Conservation (phyloP, 1,140 invertebrate species). For the Wiebesia pumilae region DNA sequence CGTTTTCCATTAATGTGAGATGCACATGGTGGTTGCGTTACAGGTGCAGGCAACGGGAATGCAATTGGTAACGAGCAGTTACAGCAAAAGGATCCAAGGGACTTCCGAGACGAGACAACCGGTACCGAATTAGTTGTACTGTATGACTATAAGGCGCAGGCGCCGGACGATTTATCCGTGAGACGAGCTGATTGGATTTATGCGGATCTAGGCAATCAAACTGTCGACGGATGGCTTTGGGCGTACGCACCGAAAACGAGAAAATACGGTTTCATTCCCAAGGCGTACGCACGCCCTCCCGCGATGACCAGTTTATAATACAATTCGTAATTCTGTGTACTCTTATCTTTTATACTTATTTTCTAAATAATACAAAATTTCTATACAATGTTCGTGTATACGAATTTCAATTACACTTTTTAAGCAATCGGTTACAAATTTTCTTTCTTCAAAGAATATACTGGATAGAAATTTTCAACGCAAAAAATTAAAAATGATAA, state of each 20-base stretch:
- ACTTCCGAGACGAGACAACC: conserved; percentile 72
- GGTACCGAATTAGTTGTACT: conserved; percentile 94
- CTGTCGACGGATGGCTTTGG: conserved; percentile 96
- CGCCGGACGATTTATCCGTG: conserved; percentile 92
- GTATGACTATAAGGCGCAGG: conserved; percentile 96
- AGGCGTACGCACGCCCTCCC: conserved; percentile 93
- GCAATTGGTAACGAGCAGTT: conserved; percentile 62
- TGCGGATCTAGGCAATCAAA: conserved; percentile 93
- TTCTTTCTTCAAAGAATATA: not conserved
- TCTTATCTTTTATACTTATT: conserved; percentile 56
- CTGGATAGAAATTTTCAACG: not conserved
- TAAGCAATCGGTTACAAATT: not conserved
- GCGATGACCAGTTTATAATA: conserved; percentile 90
- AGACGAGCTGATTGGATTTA: conserved; percentile 95
- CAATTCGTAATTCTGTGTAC: conserved; percentile 44
- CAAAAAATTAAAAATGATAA: not conserved
- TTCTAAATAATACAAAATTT: conserved; percentile 60
- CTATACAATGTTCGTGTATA: conserved; percentile 56
- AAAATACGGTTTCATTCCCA: conserved; percentile 96
- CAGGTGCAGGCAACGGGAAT: conserved; percentile 66
- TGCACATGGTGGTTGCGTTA: conserved; percentile 12
- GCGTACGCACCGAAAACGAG: conserved; percentile 93
- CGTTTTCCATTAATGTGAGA: not conserved
- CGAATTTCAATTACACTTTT: conserved; percentile 16
- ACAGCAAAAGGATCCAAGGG: conserved; percentile 71